Percentiles rank a stretch among this genome's conserved stretches.
Evolutionary conservation across 2,113 vertebrate species (phyloP).

Genomic region (Ascaphus truei): DNA sequence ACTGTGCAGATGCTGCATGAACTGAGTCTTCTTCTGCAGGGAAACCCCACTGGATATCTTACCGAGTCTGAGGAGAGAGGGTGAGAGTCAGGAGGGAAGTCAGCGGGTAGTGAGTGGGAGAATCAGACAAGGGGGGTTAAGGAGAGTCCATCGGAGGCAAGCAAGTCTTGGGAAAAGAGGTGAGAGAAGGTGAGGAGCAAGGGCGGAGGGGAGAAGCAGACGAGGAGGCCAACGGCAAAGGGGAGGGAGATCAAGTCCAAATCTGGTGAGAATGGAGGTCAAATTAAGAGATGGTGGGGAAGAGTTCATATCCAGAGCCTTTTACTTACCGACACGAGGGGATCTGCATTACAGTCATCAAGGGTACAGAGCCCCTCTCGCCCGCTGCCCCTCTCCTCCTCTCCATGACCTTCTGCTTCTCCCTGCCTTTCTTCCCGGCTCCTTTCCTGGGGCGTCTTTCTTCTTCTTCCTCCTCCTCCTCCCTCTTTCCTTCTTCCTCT

Average conservation of each 20-base stretch:
- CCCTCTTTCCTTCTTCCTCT: conserved; percentile 60
- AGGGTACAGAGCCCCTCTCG: conserved; percentile 48
- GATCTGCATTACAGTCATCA: conserved; percentile 79
- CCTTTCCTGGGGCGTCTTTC: conserved; percentile 62
- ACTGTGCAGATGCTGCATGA: conserved; percentile 92
- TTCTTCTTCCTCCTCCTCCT: conserved; percentile 61
- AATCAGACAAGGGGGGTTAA: too few relatives aligned
- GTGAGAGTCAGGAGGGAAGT: conserved; percentile 44
- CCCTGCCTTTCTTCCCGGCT: background rate
- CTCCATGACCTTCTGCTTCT: conserved; percentile 85
- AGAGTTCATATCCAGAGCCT: too few relatives aligned
- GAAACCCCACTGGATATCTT: conserved; percentile 87
- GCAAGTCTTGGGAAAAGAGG: too few relatives aligned
- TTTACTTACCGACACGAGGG: conserved; percentile 80
- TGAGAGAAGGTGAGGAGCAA: too few relatives aligned
- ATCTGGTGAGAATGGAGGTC: too few relatives aligned
- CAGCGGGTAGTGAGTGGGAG: too few relatives aligned
- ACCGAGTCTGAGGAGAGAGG: conserved; percentile 80
- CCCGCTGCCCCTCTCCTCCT: conserved; percentile 53
- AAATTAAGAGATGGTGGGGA: too few relatives aligned
- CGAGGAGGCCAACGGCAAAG: too few relatives aligned
- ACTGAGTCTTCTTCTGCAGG: conserved; percentile 91
- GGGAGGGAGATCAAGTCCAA: too few relatives aligned
- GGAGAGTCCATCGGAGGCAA: too few relatives aligned
- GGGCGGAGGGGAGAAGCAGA: too few relatives aligned